Evolutionary conservation across 1,140 invertebrate genomes (phyloP), one percentile per base, ranked within the genome.

Genomic region (Zaprionus ornatus): DNA sequence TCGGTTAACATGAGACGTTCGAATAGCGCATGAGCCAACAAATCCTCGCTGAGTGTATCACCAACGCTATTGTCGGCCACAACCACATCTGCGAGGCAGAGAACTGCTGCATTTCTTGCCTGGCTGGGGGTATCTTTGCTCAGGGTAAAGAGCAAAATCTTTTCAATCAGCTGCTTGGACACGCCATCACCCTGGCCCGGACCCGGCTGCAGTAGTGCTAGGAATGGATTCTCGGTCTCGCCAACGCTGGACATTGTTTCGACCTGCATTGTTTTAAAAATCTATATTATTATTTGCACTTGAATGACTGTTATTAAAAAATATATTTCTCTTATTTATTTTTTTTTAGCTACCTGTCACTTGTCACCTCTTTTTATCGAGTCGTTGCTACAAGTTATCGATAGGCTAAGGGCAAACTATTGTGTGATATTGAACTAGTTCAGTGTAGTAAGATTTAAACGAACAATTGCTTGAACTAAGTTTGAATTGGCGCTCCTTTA

Each of bases 21-120:
- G 93, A 97, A 97, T 10, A 98, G 88, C 1, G 95, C 96, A 91
- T 97, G 95, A 62, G 96, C 96, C 12, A 97, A 90, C 6, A 95
- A 93, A 66, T 96, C 95, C 19, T 90, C 78, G 45, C 74, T 23
- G 3, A 92, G 60, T 2, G 52, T 66, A 1, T 67, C 50, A 1
- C 81, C 79, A 1, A 5, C 27, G 17, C 60, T 79, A 21, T 68
- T 75, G 62, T 91, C 85, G 10, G 65, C 64, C 12, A 92, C 87
- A 23, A 92, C 77, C 9, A 92, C 82, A 68, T 92, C 91, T 15
- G 91, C 77, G 29, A 92, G 67, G 50, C 81, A 92, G 0, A 73
- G 55, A 35, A 73, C 25, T 13, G 40, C 19, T 7, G 17, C n/a
- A 10, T 40, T 63, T 4, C 54, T 56, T 27, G 9, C 29, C 9